Percentiles rank a stretch among this genome's conserved stretches.
phyloP scores from a whole-genome alignment of 1,140 invertebrate genomes.

The Subanguina moxae region DNA sequence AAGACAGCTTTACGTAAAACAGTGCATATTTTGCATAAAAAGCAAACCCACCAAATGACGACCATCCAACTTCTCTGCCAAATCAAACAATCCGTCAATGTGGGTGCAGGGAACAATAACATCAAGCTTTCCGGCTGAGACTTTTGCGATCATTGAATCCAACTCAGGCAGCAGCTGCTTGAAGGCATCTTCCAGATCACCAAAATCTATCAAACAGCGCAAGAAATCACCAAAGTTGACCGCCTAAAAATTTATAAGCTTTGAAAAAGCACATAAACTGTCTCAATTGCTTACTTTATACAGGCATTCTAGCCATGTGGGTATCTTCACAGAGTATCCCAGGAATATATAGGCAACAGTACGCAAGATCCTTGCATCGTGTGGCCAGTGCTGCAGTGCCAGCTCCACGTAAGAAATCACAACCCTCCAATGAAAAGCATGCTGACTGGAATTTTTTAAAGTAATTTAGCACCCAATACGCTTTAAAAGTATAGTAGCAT shows the following conservation, averaged over 20 bases:
- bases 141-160: constrained; percentile 17
- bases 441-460: constrained; percentile 17
- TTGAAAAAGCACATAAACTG: not conserved
- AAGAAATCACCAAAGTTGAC: constrained; percentile 39
- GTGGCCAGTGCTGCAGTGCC: constrained; percentile 21
- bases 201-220: constrained; percentile 37
- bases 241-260: constrained; percentile 19
- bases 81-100: constrained; percentile 28
- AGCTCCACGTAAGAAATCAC: constrained; percentile 42
- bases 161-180: constrained; percentile 16
- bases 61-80: constrained; percentile 21
- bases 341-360: constrained; percentile 34
- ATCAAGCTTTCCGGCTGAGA: constrained; percentile 24
- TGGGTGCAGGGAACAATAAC: constrained; percentile 28
- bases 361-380: constrained; percentile 33
- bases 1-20: not conserved
- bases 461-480: too few relatives aligned
- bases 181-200: constrained; percentile 34
- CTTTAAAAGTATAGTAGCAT: too few relatives aligned
- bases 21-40: too few relatives aligned
- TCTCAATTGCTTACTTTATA: constrained; percentile 19
- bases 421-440: constrained; percentile 33
- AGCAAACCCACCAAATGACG: constrained; percentile 15
- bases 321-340: constrained; percentile 21
- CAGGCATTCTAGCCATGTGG: constrained; percentile 28